Evolutionary conservation across 1,140 invertebrate species (phyloP).

Genomic region (Macrobrachium nipponense): DNA sequence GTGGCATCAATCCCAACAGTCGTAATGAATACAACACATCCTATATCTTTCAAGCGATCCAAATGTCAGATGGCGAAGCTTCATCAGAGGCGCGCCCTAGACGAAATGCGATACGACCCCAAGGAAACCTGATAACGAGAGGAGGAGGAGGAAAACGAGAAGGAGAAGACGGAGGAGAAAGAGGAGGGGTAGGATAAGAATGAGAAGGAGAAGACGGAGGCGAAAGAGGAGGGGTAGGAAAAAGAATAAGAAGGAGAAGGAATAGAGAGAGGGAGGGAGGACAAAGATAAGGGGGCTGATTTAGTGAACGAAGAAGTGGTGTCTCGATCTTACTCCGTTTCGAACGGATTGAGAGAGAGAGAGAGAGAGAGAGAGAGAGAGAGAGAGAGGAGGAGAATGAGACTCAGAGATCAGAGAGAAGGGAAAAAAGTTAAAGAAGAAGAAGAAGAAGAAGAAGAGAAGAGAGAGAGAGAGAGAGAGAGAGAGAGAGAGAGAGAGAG

Average conservation of each 20-base stretch:
- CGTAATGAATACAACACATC: too few relatives aligned
- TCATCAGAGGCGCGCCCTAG: too few relatives aligned
- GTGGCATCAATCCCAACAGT: too few relatives aligned
- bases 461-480: constrained; percentile 12
- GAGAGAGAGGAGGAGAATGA: neutral
- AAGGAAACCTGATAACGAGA: neutral
- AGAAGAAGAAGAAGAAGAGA: neutral
- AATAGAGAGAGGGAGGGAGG: neutral
- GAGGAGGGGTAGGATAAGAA: neutral
- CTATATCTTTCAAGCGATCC: too few relatives aligned
- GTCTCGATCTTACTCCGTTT: too few relatives aligned
- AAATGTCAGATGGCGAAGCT: too few relatives aligned
- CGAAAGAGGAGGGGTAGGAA: neutral
- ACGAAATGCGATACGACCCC: neutral
- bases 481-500: constrained; percentile 28
- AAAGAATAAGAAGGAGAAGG: neutral
- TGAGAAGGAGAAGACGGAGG: neutral
- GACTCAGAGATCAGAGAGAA: too few relatives aligned
- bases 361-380: constrained; percentile 1
- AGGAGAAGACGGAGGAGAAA: neutral
- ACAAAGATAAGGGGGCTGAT: neutral
- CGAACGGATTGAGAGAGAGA: neutral
- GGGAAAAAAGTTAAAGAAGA: neutral
- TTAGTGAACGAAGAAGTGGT: neutral
- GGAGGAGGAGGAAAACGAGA: neutral